Percentiles rank a stretch among this genome's conserved stretches.
Evolutionary conservation across 2,113 vertebrate genomes (phyloP).

Genomic region (Calonectris borealis): DNA sequence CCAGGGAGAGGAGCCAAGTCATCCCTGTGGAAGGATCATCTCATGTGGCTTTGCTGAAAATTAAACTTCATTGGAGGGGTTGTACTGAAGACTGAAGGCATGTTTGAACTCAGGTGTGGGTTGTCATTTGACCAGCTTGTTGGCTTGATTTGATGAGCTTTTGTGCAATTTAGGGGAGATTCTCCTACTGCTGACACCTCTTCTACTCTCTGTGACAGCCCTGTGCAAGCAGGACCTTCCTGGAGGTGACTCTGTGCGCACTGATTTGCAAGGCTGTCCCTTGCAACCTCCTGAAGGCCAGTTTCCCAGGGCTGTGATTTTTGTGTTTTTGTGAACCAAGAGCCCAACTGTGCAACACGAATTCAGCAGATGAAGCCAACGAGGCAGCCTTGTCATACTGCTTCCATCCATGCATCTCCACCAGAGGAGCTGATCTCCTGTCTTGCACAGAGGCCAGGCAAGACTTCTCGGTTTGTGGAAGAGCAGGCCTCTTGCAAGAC

Average conservation of each 20-base stretch:
- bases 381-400: background rate
- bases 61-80: background rate
- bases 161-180: background rate
- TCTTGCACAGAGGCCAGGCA: background rate
- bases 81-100: background rate
- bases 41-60: background rate
- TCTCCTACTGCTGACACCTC: background rate
- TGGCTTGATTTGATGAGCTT: background rate
- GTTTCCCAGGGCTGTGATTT: background rate
- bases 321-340: background rate
- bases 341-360: background rate
- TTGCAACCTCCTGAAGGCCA: background rate
- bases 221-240: background rate
- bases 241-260: fast-evolving
- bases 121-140: background rate
- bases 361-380: background rate
- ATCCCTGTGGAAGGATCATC: fast-evolving
- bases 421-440: background rate
- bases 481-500: background rate
- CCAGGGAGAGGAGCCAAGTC: background rate
- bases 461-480: background rate
- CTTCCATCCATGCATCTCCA: background rate
- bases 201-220: background rate
- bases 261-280: background rate
- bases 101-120: background rate